Conservation (phyloP, 2,888 invertebrate genomes). For the Anaspis maculata region DNA sequence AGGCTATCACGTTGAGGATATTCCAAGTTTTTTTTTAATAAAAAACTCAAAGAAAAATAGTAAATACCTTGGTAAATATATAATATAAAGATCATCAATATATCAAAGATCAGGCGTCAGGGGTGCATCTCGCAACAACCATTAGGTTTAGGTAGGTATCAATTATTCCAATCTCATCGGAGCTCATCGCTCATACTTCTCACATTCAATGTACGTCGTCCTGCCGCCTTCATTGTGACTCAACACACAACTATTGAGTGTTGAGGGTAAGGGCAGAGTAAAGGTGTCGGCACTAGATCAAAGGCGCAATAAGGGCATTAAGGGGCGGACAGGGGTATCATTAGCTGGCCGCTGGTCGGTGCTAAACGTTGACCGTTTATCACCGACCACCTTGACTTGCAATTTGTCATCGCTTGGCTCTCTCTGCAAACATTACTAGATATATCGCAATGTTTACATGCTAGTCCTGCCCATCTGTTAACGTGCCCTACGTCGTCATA, state of each 20-base stretch:
- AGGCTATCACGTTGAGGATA: too few relatives aligned
- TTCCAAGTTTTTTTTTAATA: too few relatives aligned
- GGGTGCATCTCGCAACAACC: too few relatives aligned
- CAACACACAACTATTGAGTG: constrained; percentile 1
- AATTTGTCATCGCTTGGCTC: constrained; percentile 40
- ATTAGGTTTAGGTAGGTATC: too few relatives aligned
- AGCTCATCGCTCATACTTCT: too few relatives aligned
- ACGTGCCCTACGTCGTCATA: constrained; percentile 7
- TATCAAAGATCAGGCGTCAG: too few relatives aligned
- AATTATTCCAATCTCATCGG: too few relatives aligned
- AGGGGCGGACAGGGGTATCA: constrained; percentile 41
- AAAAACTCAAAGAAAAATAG: too few relatives aligned
- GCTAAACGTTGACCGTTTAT: constrained; percentile 39
- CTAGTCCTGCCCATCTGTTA: constrained; percentile 15
- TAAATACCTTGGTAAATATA: too few relatives aligned
- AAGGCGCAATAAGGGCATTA: constrained; percentile 42
- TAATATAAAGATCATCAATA: too few relatives aligned
- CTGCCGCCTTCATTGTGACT: not conserved
- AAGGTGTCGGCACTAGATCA: constrained; percentile 41
- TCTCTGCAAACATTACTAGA: constrained; percentile 22
- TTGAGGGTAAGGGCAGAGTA: constrained; percentile 13
- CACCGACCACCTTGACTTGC: constrained; percentile 40
- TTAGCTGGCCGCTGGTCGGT: constrained; percentile 39
- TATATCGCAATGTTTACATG: constrained; percentile 31
- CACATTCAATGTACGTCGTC: too few relatives aligned